phyloP scores from a whole-genome alignment of 2,113 vertebrate genomes.

The Lampris incognitus region DNA sequence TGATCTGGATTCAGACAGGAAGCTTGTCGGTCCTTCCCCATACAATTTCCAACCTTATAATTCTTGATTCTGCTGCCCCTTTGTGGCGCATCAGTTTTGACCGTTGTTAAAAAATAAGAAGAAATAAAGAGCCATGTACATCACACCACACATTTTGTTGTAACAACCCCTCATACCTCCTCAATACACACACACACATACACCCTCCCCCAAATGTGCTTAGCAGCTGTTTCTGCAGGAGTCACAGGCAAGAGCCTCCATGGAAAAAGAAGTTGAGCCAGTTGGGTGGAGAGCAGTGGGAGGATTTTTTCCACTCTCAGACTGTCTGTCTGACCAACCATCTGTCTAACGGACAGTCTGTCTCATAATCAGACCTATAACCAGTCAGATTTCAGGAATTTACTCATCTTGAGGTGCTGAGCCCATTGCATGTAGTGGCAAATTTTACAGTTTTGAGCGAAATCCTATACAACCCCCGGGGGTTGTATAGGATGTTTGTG shows the following conservation, averaged over 20 bases:
- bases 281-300: slow-evolving; percentile 68
- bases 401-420: slow-evolving; percentile 40
- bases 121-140: slow-evolving; percentile 42
- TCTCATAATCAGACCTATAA: too few relatives aligned
- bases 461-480: background rate
- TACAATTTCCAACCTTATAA: background rate
- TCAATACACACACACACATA: background rate
- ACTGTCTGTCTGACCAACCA: slow-evolving; percentile 61
- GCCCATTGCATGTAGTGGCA: background rate
- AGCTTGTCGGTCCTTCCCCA: slow-evolving; percentile 11
- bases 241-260: slow-evolving; percentile 56
- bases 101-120: slow-evolving; percentile 34
- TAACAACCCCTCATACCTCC: slow-evolving; percentile 16
- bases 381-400: background rate
- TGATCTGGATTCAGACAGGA: slow-evolving; percentile 25
- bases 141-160: slow-evolving; percentile 38
- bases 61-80: background rate
- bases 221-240: slow-evolving; percentile 76
- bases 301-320: slow-evolving; percentile 66
- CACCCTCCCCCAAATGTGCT: slow-evolving; percentile 56
- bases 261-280: slow-evolving; percentile 74
- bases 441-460: background rate
- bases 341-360: too few relatives aligned
- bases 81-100: slow-evolving; percentile 32
- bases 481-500: too few relatives aligned